phyloP scores from a whole-genome alignment of 2,888 invertebrate genomes.

The Callyntrura guangdongensis region DNA sequence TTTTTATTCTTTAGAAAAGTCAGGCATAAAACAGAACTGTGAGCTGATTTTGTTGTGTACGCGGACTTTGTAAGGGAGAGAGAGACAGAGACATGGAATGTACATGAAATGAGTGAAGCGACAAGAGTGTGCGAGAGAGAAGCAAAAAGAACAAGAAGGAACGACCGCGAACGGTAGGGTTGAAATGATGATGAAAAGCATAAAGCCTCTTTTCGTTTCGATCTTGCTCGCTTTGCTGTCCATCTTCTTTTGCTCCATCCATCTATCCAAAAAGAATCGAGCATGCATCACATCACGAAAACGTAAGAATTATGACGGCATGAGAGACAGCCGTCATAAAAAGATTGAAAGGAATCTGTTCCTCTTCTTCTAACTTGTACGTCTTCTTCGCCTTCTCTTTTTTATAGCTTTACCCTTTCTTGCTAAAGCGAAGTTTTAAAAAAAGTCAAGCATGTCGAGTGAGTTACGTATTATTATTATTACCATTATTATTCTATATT shows the following conservation, averaged over 20 bases:
- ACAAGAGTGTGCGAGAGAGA: conserved; percentile 14
- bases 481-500: neutral
- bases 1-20: neutral
- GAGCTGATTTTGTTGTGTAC: conserved; percentile 41
- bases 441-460: conserved; percentile 73
- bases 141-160: conserved; percentile 29
- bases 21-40: conserved; percentile 32
- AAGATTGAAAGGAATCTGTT: conserved; percentile 79
- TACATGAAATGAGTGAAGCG: conserved; percentile 34
- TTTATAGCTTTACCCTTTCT: conserved; percentile 57
- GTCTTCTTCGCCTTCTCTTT: conserved; percentile 42
- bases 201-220: conserved; percentile 61
- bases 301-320: conserved; percentile 83
- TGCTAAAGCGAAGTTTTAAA: conserved; percentile 56
- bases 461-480: conserved; percentile 44
- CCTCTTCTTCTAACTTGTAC: conserved; percentile 73
- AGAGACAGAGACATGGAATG: conserved; percentile 6
- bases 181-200: conserved; percentile 54
- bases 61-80: too few relatives aligned
- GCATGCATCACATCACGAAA: conserved; percentile 79
- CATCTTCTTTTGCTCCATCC: conserved; percentile 72
- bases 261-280: conserved; percentile 77
- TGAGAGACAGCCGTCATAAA: conserved; percentile 85
- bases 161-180: neutral
- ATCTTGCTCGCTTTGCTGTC: conserved; percentile 58